phyloP scores from a whole-genome alignment of 2,113 vertebrate species.

The Thunnus maccoyii region DNA sequence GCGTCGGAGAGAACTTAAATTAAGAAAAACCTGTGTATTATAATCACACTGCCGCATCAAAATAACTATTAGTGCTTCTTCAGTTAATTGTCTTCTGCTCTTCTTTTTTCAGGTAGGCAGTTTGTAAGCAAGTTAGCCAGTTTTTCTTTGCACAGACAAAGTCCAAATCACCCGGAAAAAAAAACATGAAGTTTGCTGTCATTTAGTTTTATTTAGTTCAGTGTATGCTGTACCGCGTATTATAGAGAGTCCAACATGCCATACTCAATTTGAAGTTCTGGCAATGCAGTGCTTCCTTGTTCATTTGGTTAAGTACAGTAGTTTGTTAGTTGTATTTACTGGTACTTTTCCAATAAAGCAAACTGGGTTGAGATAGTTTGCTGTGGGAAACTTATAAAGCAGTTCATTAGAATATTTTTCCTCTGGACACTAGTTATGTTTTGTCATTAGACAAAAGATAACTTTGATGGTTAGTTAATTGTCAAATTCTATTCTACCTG shows the following conservation, averaged over 20 bases:
- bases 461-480: background rate
- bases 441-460: background rate
- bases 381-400: background rate
- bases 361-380: background rate
- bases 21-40: background rate
- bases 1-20: constrained; percentile 2
- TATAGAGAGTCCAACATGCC: background rate
- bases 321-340: background rate
- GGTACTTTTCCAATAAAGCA: background rate
- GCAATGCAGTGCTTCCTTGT: background rate
- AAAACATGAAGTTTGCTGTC: background rate
- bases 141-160: background rate
- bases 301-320: background rate
- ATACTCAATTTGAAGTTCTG: background rate
- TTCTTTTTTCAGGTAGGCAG: background rate
- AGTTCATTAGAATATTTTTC: background rate
- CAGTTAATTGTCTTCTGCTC: background rate
- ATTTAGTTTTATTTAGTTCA: background rate
- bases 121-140: background rate
- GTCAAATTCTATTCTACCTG: background rate
- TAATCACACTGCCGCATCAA: background rate
- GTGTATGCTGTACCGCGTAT: background rate
- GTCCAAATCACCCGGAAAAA: background rate
- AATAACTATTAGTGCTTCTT: background rate
- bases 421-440: background rate